A percentile compares a stretch with the other conserved stretches of the same genome.
Evolutionary conservation across 1,140 invertebrate species (phyloP).

Genomic region (Ceratina australensis): DNA sequence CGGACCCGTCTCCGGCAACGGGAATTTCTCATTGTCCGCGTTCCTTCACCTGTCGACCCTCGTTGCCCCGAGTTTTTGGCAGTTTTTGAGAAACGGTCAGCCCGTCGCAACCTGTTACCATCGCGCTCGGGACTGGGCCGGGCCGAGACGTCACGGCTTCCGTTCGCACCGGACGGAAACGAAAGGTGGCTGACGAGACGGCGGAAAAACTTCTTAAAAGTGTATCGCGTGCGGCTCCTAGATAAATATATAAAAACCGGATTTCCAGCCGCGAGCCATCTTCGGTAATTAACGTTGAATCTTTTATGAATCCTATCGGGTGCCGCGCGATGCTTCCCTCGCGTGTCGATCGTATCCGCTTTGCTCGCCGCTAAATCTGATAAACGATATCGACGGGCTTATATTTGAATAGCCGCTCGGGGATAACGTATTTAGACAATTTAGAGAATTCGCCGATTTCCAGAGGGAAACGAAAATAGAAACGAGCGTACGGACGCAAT

Average conservation of each 20-base stretch:
- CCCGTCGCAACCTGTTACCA: slow-evolving; percentile 50
- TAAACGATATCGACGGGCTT: slow-evolving; percentile 32
- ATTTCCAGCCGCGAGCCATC: slow-evolving; percentile 34
- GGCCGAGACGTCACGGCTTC: slow-evolving; percentile 28
- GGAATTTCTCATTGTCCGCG: slow-evolving; percentile 46
- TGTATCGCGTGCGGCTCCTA: slow-evolving; percentile 21
- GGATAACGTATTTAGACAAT: neutral
- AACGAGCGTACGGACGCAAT: neutral
- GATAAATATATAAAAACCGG: slow-evolving; percentile 35
- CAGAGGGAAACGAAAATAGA: neutral
- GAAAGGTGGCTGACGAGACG: slow-evolving; percentile 16
- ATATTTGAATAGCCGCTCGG: slow-evolving; percentile 23
- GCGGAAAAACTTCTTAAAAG: slow-evolving; percentile 40
- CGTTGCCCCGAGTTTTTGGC: slow-evolving; percentile 61
- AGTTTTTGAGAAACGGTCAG: slow-evolving; percentile 50
- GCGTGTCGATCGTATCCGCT: slow-evolving; percentile 23
- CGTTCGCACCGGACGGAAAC: slow-evolving; percentile 15
- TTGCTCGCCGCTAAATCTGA: slow-evolving; percentile 16
- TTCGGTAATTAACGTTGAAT: slow-evolving; percentile 51
- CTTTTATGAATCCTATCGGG: slow-evolving; percentile 38
- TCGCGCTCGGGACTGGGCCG: slow-evolving; percentile 29
- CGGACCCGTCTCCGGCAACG: slow-evolving; percentile 43
- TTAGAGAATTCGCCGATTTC: neutral
- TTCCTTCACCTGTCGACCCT: slow-evolving; percentile 59
- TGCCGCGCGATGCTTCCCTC: neutral